Conservation (phyloP, 2,797 vertebrate species). For the Falco cherrug region DNA sequence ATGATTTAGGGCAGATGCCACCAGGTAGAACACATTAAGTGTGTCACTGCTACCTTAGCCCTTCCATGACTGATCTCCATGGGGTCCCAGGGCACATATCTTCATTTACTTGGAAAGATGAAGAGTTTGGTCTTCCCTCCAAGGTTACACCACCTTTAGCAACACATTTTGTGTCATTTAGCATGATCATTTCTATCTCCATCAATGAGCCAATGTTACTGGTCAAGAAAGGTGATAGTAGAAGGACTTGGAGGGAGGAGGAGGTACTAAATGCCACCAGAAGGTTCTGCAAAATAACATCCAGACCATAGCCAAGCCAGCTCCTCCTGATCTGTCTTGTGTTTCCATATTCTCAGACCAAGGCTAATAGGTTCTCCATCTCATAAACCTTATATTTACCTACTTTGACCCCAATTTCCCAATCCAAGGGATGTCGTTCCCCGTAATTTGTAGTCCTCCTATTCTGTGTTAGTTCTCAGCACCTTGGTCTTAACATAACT, state of each 20-base stretch:
- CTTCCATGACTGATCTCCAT: rapidly evolving
- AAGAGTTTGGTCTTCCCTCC: neutral
- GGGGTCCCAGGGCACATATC: neutral
- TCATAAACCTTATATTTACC: neutral
- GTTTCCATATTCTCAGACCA: neutral
- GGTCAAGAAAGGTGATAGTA: neutral
- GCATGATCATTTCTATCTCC: neutral
- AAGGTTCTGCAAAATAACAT: neutral
- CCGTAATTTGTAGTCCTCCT: neutral
- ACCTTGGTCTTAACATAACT: neutral
- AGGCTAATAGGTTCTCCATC: neutral
- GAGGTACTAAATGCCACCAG: neutral
- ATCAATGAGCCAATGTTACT: neutral
- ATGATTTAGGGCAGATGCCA: neutral
- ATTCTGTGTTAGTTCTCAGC: neutral
- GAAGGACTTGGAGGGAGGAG: neutral
- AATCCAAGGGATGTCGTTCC: neutral
- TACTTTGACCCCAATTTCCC: neutral
- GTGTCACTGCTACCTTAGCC: neutral
- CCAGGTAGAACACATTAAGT: neutral
- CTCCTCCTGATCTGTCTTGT: neutral
- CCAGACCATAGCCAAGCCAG: neutral
- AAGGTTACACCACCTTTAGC: neutral
- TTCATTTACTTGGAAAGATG: neutral
- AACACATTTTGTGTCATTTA: neutral